Evolutionary conservation across 2,797 vertebrate genomes (phyloP), one percentile per base, ranked within the genome.

Genomic region (Petrocephalus sullivani): DNA sequence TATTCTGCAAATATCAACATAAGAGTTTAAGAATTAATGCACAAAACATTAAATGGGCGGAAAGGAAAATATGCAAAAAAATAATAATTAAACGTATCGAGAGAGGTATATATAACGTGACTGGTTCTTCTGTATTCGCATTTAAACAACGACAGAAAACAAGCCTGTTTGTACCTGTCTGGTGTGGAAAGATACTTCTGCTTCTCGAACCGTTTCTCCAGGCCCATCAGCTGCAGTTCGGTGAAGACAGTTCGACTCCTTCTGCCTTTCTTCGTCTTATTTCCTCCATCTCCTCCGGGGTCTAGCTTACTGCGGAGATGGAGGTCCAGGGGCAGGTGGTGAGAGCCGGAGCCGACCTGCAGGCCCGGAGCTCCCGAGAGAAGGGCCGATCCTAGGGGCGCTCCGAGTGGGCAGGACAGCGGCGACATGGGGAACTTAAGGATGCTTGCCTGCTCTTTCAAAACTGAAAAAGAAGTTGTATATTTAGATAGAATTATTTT

Each of bases 121-220:
- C n/a, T 21, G 19, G 9, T 49, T 49, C 19, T 49, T 46, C 75
- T 81, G 16, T 21, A 8, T 81, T 21, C 0, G 19, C 19, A 81
- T 81, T 81, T 49, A 81, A 49, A 46, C 19, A 81, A 49, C 46
- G 41, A 81, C 75, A 81, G 23, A 53, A 84, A 53, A 54, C 51
- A 84, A 5, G 4, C 9, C 54, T 12, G 21, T 58, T 33, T 56
- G 14, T 95, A 99, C 98, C 98, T 98, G 93, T 99, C 98, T 0
- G 98, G 98, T 0, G 98, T 99, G 58, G 98, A 99, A 82, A 99
- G 97, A 89, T 99, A 99, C 92, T 99, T 99, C 94, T 99, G 98
- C 94, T 99, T 99, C 95, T 99, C 98, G 91, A 99, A 99, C 93
- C 98, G 96, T 54, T 99, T 99, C 95, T 99, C 98, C 92, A 99